Evolutionary conservation across 2,113 vertebrate species (phyloP), one percentile per base, ranked within the genome.

Genomic region (Aleadryas rufinucha): DNA sequence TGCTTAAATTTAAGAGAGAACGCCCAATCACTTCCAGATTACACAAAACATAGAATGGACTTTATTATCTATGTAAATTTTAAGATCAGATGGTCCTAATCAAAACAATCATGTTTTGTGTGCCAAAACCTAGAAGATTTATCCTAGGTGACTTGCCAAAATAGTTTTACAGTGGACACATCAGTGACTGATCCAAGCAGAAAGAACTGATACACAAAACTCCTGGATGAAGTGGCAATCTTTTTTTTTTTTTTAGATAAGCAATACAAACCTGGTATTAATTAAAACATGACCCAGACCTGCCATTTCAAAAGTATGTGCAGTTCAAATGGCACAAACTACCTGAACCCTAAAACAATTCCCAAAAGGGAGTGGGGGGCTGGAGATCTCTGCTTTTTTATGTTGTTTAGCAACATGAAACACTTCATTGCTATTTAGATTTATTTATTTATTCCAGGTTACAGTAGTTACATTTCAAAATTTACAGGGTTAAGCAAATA

Each of bases 401-500:
- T 42, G 27, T 57, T 96, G 89, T 37, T 96, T 42, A 97, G 84
- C 91, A 96, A 97, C 88, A 94, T 95, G 60, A 96, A 97, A 97
- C 91, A 28, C 56, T 94, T 78, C 1, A 15, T 72, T 96, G 31
- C 89, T 93, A 95, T 94, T 95, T 70, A 71, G 70, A 95, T 97
- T 98, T 97, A 97, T 98, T 98, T 97, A 97, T 98, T 98, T 97
- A 96, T 95, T 97, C 93, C 96, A 97, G 86, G 54, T 97, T 96
- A 95, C 93, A 97, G 81, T 95, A 97, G 90, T 97, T 98, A 98
- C 96, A 98, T 84, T 97, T 97, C 80, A 91, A 87, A 97, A 95
- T 96, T 53, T 94, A 98, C 90, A 98, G 50, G 64, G 68, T 97
- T 90, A 91, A 65, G 78, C 72, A 97, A 97, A 97, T 89, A 68